A percentile compares a stretch with the other conserved stretches of the same genome.
phyloP scores from a whole-genome alignment of 2,113 vertebrate species.

The Pituophis catenifer region DNA sequence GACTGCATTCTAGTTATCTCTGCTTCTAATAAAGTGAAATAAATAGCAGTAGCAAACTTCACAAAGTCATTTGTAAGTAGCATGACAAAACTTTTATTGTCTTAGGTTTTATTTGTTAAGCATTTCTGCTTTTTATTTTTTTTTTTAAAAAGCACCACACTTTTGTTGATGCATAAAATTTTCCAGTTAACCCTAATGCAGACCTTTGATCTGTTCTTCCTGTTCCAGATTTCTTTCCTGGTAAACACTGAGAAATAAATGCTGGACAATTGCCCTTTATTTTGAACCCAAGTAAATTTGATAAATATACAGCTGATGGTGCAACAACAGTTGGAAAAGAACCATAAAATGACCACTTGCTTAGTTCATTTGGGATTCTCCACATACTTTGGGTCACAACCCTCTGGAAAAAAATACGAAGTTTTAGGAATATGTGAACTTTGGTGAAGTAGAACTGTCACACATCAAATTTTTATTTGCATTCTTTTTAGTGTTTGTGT shows the following conservation, averaged over 20 bases:
- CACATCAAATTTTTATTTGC: not conserved
- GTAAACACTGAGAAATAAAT: constrained; percentile 7
- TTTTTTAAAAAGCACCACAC: not conserved
- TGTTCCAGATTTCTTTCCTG: not conserved
- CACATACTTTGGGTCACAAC: not conserved
- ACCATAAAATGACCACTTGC: not conserved
- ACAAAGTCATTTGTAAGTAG: not conserved
- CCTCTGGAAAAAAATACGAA: not conserved
- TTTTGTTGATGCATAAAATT: not conserved
- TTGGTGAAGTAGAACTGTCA: not conserved
- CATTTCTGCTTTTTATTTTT: not conserved
- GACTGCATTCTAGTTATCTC: not conserved
- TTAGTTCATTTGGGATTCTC: not conserved
- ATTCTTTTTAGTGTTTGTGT: not conserved
- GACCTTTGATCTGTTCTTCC: not conserved
- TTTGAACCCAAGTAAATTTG: not conserved
- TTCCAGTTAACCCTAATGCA: not conserved
- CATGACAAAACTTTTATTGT: not conserved
- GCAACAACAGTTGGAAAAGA: not conserved
- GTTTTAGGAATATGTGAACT: not conserved
- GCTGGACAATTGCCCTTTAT: not conserved
- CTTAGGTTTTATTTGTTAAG: not conserved
- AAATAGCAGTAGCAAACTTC: not conserved
- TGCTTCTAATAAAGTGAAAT: not conserved
- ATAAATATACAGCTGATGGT: not conserved